Conservation (phyloP, 2,888 invertebrate genomes). For the Eugnorisma glareosa region DNA sequence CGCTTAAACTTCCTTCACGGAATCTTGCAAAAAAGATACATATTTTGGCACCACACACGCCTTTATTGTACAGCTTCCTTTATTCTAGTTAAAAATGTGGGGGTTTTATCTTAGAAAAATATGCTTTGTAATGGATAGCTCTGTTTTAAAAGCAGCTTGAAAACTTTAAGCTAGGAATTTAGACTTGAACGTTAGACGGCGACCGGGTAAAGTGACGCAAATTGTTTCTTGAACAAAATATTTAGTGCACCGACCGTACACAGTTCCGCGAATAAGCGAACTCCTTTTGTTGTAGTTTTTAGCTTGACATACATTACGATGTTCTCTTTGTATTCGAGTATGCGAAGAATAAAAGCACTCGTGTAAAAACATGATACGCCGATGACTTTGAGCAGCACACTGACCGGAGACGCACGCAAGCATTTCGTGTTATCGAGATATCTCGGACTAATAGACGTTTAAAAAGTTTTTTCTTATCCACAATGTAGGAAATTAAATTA, state of each 20-base stretch:
- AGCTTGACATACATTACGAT: constrained; percentile 18
- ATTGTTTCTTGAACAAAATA: constrained; percentile 49
- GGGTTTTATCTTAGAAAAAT: constrained; percentile 63
- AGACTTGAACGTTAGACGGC: constrained; percentile 29
- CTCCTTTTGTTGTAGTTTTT: constrained; percentile 30
- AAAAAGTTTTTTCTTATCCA: too few relatives aligned
- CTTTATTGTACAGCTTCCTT: constrained; percentile 69
- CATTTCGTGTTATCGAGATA: too few relatives aligned
- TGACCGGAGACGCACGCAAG: neutral
- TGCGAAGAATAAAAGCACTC: neutral
- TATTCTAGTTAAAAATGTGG: constrained; percentile 65
- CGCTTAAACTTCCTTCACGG: constrained; percentile 77
- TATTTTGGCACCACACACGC: constrained; percentile 81
- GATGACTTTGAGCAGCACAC: neutral
- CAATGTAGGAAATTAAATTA: neutral
- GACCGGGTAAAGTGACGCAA: constrained; percentile 24
- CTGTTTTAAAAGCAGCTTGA: constrained; percentile 50
- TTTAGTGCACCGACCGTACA: constrained; percentile 31
- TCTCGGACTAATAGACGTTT: too few relatives aligned
- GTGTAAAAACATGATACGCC: neutral
- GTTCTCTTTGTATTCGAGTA: neutral
- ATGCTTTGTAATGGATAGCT: constrained; percentile 64
- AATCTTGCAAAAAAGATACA: constrained; percentile 81
- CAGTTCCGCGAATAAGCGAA: constrained; percentile 1
- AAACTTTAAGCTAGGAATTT: constrained; percentile 41